Percentiles rank a stretch among this genome's conserved stretches.
phyloP scores from a whole-genome alignment of 1,140 invertebrate species.

The Aradophagus sp. region DNA sequence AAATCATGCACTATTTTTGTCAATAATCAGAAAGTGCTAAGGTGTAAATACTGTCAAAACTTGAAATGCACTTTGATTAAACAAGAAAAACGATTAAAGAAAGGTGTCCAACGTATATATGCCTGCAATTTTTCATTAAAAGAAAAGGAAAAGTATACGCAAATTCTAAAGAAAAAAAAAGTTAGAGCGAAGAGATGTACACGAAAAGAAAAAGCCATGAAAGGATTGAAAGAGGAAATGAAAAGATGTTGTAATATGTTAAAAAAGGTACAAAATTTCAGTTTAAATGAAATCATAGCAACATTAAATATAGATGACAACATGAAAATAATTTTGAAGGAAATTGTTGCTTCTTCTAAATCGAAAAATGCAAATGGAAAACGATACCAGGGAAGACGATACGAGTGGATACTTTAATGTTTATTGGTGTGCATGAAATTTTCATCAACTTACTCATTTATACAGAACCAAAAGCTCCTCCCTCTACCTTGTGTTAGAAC shows the following conservation, averaged over 20 bases:
- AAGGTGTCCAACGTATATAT: constrained; percentile 7
- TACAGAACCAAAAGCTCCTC: constrained; percentile 7
- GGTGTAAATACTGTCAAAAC: constrained; percentile 11
- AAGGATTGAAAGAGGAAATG: constrained; percentile 7
- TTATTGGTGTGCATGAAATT: constrained; percentile 9
- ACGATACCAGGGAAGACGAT: constrained; percentile 4
- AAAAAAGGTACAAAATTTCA: constrained; percentile 1
- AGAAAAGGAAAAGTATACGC: background rate
- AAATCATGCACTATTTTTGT: constrained; percentile 16
- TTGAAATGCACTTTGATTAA: constrained; percentile 11
- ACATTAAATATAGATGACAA: constrained; percentile 14
- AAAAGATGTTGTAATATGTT: constrained; percentile 1
- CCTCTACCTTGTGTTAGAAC: constrained; percentile 7
- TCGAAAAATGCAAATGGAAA: constrained; percentile 5
- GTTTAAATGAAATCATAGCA: constrained; percentile 11
- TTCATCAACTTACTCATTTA: constrained; percentile 7
- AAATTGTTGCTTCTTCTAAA: constrained; percentile 8
- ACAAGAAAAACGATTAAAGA: constrained; percentile 9
- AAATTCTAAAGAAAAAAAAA: constrained; percentile 8
- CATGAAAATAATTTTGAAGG: constrained; percentile 5
- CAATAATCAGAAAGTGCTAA: background rate
- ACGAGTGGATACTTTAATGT: constrained; percentile 6
- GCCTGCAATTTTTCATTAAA: constrained; percentile 7
- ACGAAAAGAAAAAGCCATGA: constrained; percentile 6
- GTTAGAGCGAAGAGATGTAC: constrained; percentile 3